These are phyloP conservation scores for Pardalotus punctatus DNA, from an alignment of 2,113 vertebrate genomes.

Conservation along the genomic window DNA sequence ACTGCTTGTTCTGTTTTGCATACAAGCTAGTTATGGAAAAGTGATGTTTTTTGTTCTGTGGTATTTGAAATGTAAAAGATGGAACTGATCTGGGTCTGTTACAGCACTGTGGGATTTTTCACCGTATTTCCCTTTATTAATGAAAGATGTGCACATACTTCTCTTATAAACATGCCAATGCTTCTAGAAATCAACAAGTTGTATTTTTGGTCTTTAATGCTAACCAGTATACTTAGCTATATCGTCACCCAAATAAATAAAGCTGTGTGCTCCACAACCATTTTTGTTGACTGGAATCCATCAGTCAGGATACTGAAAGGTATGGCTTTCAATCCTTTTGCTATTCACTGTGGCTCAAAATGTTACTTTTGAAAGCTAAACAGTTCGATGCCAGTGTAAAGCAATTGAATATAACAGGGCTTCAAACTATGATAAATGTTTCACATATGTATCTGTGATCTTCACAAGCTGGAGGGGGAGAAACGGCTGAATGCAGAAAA, in stretches of 20 bases:
- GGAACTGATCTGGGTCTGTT: neutral
- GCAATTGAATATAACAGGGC: neutral
- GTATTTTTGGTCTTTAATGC: neutral
- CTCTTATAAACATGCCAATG: neutral
- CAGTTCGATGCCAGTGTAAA: neutral
- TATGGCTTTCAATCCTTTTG: conserved; percentile 43
- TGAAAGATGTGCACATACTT: neutral
- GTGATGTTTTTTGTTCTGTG: neutral
- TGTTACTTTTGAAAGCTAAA: conserved; percentile 19
- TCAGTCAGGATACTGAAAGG: conserved; percentile 38
- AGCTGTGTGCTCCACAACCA: conserved; percentile 22
- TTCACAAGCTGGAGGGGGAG: conserved; percentile 1
- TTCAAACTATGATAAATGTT: conserved; percentile 34
- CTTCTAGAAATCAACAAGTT: neutral
- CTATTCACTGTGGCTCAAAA: neutral
- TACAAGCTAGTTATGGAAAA: neutral
- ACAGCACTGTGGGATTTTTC: neutral
- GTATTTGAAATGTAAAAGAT: neutral
- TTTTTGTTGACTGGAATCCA: conserved; percentile 23
- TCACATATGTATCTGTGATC: neutral
- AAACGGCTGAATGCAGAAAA: neutral
- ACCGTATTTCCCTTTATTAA: neutral
- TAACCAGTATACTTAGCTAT: neutral
- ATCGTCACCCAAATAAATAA: conserved; percentile 12
- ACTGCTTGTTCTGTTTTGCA: neutral